Evolutionary conservation across 2,888 invertebrate species (phyloP).

Genomic region (Nymphalis c-album): DNA sequence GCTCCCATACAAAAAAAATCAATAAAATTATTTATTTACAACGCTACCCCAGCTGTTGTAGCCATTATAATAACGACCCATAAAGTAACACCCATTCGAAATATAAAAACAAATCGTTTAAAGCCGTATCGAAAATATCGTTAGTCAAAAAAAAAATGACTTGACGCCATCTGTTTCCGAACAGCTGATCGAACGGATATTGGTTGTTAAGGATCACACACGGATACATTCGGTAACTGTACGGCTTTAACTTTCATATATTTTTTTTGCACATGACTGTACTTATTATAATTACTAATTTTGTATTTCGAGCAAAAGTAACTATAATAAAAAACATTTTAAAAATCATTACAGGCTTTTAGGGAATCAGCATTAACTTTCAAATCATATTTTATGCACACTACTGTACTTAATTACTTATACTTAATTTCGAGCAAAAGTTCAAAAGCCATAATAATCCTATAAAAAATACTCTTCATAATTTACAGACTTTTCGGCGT

Average conservation of each 20-base stretch:
- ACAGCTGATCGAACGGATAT: constrained; percentile 80
- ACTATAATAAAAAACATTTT: no score
- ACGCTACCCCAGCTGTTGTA: constrained; percentile 28
- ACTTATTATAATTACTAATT: no score
- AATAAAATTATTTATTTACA: constrained; percentile 23
- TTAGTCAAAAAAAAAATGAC: constrained; percentile 52
- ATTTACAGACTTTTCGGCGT: constrained; percentile 38
- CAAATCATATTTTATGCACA: no score
- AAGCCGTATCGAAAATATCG: constrained; percentile 55
- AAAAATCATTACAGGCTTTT: no score
- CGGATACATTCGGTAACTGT: constrained; percentile 45
- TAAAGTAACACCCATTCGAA: constrained; percentile 32
- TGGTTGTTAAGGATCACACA: constrained; percentile 61
- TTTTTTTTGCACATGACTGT: not conserved
- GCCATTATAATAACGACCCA: constrained; percentile 30
- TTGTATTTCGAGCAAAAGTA: no score
- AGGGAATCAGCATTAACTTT: no score
- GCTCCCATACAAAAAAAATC: constrained; percentile 2
- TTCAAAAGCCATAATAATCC: no score
- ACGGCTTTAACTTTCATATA: constrained; percentile 45
- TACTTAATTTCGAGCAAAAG: no score
- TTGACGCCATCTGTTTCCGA: constrained; percentile 76
- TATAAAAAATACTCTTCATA: no score
- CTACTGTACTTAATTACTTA: no score
- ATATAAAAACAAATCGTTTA: constrained; percentile 35